phyloP scores from a whole-genome alignment of 2,888 invertebrate genomes.

The Patella caerulea region DNA sequence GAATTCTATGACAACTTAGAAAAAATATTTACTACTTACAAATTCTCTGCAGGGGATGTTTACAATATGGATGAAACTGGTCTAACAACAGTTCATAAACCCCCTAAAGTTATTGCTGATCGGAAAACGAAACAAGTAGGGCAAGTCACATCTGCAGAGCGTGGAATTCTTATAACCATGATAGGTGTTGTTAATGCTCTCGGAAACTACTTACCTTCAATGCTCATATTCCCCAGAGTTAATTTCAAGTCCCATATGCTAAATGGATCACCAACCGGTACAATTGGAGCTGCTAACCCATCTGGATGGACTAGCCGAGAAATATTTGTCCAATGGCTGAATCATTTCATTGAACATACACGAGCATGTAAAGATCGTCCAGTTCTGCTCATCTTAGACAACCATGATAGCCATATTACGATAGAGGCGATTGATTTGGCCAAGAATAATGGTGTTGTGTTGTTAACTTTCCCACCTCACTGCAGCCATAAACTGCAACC shows the following conservation, averaged over 20 bases:
- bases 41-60: background rate
- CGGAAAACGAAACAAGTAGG: conserved; percentile 30
- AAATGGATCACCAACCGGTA: conserved; percentile 21
- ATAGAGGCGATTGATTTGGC: background rate
- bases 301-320: conserved; percentile 36
- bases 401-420: conserved; percentile 16
- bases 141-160: conserved; percentile 29
- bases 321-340: conserved; percentile 21
- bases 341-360: conserved; percentile 24
- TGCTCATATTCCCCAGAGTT: conserved; percentile 27
- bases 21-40: background rate
- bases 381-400: conserved; percentile 24
- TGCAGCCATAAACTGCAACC: conserved; percentile 29
- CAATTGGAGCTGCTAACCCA: conserved; percentile 11
- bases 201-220: conserved; percentile 28
- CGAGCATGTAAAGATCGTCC: conserved; percentile 21
- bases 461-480: conserved; percentile 33
- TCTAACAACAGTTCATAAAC: conserved; percentile 25
- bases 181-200: conserved; percentile 24
- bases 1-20: conserved; percentile 30
- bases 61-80: background rate
- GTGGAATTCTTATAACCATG: conserved; percentile 29
- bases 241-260: conserved; percentile 21
- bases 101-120: conserved; percentile 15
- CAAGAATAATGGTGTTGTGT: conserved; percentile 17